A percentile compares a stretch with the other conserved stretches of the same genome.
These are phyloP conservation scores for Dermatemys mawii DNA, from an alignment of 2,113 vertebrate genomes.

Conservation along the genomic window DNA sequence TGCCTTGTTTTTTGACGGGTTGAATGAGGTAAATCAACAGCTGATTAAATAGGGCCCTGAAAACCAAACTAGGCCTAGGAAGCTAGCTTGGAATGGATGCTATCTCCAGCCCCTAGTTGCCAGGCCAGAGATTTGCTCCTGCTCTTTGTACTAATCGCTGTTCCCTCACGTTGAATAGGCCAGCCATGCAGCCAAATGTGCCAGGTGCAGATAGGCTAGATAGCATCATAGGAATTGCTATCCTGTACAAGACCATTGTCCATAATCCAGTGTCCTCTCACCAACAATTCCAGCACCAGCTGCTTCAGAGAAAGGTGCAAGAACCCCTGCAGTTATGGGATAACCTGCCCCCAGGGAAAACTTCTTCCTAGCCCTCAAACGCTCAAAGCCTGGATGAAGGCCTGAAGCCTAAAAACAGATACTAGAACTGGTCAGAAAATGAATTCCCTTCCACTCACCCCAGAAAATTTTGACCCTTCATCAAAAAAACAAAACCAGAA, in stretches of 20 bases:
- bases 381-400: neutral
- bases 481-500: neutral
- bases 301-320: neutral
- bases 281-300: neutral
- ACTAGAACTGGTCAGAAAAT: neutral
- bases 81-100: neutral
- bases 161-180: neutral
- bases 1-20: rapidly evolving
- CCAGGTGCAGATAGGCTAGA: neutral
- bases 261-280: neutral
- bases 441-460: neutral
- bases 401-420: neutral
- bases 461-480: neutral
- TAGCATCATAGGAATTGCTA: neutral
- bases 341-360: neutral
- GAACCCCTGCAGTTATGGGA: neutral
- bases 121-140: neutral
- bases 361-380: neutral
- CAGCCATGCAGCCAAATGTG: neutral
- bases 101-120: neutral
- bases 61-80: neutral
- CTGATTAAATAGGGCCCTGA: neutral
- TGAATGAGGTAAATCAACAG: neutral
- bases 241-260: neutral
- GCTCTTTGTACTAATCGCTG: neutral